A percentile compares a stretch with the other conserved stretches of the same genome.
Evolutionary conservation across 2,888 invertebrate species (phyloP).

Genomic region (Conomelus anceps): DNA sequence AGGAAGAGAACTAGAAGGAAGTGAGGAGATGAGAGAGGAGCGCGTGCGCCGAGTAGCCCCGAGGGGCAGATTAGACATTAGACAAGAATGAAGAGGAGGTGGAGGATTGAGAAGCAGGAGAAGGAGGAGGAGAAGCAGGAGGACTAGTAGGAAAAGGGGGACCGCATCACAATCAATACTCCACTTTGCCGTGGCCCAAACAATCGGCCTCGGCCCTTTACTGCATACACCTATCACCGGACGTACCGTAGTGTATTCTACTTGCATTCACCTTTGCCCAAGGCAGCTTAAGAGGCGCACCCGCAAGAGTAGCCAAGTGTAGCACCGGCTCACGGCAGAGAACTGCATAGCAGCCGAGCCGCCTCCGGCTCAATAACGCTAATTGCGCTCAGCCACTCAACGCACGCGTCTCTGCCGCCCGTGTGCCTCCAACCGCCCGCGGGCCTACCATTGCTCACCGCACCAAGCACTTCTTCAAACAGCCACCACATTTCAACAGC

Average conservation of each 20-base stretch:
- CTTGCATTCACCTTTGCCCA: background rate
- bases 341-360: background rate
- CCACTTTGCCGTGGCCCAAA: background rate
- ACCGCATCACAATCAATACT: background rate
- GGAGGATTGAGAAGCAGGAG: background rate
- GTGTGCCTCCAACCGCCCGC: background rate
- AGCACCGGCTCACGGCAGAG: background rate
- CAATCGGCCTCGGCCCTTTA: background rate
- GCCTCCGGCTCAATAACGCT: background rate
- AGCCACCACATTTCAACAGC: no score
- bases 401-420: background rate
- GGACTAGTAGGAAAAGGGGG: background rate
- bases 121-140: background rate
- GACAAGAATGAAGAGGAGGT: conserved; percentile 1
- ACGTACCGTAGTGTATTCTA: no score
- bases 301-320: background rate
- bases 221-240: background rate
- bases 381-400: background rate
- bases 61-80: conserved; percentile 12
- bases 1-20: background rate
- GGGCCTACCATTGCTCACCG: background rate
- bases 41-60: conserved; percentile 10
- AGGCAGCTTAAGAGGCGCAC: background rate
- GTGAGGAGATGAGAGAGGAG: no score
- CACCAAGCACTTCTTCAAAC: background rate